Evolutionary conservation across 2,888 invertebrate species (phyloP).

Genomic region (Xylophagus ater): DNA sequence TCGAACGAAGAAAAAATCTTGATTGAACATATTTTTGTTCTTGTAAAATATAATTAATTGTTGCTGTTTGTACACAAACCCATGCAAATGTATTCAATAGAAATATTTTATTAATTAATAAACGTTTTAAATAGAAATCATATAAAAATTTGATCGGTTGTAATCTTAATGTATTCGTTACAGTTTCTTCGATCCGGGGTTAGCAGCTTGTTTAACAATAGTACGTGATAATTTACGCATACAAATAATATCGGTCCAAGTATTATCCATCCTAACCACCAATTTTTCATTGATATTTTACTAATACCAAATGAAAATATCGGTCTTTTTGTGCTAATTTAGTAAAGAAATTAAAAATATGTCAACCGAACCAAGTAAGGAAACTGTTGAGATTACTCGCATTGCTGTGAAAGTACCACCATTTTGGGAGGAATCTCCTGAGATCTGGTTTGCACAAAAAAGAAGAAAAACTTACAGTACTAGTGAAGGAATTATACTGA

Average conservation of each 20-base stretch:
- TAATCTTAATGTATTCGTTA: slow-evolving; percentile 21
- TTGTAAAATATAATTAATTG: slow-evolving; percentile 44
- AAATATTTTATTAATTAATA: slow-evolving; percentile 46
- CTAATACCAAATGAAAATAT: slow-evolving; percentile 32
- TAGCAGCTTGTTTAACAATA: slow-evolving; percentile 46
- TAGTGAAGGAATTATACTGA: too few relatives aligned
- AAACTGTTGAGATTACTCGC: too few relatives aligned
- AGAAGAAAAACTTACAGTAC: too few relatives aligned
- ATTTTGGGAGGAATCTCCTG: too few relatives aligned
- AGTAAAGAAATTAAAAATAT: too few relatives aligned
- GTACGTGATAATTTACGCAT: slow-evolving; percentile 41
- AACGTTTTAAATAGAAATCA: slow-evolving; percentile 39
- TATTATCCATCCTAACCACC: slow-evolving; percentile 45
- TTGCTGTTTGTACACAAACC: slow-evolving; percentile 42
- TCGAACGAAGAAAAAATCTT: slow-evolving; percentile 45
- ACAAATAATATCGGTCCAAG: slow-evolving; percentile 40
- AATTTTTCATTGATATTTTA: slow-evolving; percentile 26
- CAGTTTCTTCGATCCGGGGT: slow-evolving; percentile 42
- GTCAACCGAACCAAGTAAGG: too few relatives aligned
- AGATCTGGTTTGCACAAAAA: too few relatives aligned
- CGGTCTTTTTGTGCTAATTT: too few relatives aligned
- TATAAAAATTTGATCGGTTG: slow-evolving; percentile 32
- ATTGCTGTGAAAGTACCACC: too few relatives aligned
- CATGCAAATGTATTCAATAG: slow-evolving; percentile 43
- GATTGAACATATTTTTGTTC: slow-evolving; percentile 49